These are phyloP conservation scores for Peromyscus polionotus DNA, from an alignment of 2,113 vertebrate genomes.

Conservation along the genomic window DNA sequence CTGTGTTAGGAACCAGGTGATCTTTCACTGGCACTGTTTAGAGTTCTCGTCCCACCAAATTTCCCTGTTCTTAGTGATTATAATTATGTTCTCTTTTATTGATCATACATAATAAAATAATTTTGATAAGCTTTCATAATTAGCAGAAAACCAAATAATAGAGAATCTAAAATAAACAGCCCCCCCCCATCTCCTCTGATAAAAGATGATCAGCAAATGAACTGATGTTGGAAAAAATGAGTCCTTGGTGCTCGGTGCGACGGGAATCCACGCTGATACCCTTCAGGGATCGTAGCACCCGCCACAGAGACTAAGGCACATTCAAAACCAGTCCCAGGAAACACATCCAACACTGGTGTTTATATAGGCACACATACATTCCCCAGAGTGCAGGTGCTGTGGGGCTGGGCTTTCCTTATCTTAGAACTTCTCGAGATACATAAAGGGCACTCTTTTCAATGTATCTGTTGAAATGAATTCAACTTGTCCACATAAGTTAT, in stretches of 20 bases:
- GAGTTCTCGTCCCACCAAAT: neutral
- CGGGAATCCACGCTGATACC: neutral
- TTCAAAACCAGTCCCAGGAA: neutral
- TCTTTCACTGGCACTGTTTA: neutral
- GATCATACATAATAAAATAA: neutral
- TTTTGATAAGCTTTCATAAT: neutral
- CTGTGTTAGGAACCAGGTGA: neutral
- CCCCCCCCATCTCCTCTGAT: neutral
- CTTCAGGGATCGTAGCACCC: neutral
- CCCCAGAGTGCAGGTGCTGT: neutral
- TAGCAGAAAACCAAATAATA: conserved; percentile 24
- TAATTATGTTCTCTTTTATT: neutral
- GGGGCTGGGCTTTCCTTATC: neutral
- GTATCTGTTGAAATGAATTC: neutral
- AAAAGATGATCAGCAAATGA: neutral
- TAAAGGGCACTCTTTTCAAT: neutral
- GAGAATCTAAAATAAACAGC: neutral
- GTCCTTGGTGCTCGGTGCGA: neutral
- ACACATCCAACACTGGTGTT: neutral
- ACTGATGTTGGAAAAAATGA: neutral
- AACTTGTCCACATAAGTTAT: neutral
- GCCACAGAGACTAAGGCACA: neutral
- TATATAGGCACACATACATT: neutral
- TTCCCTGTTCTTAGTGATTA: neutral
- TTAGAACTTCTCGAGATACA: neutral